Base-by-base conservation (phyloP, 2,113 vertebrate species). In the Hydrolagus affinis region DNA sequence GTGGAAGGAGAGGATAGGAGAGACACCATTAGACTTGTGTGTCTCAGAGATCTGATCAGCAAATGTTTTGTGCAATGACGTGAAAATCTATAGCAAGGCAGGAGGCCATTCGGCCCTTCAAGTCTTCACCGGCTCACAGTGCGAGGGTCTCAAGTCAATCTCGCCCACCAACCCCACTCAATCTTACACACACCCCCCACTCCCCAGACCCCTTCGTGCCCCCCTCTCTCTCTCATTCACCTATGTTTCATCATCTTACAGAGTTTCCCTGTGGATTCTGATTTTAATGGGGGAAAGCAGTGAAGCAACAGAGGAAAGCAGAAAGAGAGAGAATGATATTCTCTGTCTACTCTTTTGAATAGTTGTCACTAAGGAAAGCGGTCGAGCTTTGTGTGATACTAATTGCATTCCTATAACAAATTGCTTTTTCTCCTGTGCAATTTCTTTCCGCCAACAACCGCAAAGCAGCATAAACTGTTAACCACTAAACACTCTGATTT, bases 251-350 rank as follows among this genome's bases (percentile, higher is more conserved):
- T 85, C 88, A 86, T 85, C 70, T 87, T 86, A 86, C 88, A 89
- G 87, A 87, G 86, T 88, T 90, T 89, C 59, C 44, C 85, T 89
- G 85, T 87, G 86, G 25, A 44, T 86, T 89, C 89, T 86, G 19
- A 76, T 86, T 75, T 28, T 80, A 68, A 30, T 70, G 71, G 64
- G 60, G 28, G 44, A 6, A 44, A 44, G 6, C 44, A 44, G 6
- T 44, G 44, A 44, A 44, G 44, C 44, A 44, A 44, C 44, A 44
- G 44, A 44, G 44, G 44, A 83, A 28, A 83, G 60, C 62, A 15
- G 8, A 83, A 17, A 17, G 23, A 68, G 44, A 44, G 60, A 9
- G 9, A 15, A 25, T 30, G 64, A 83, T 19, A 83, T 30, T 25
- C 10, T 68, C 25, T 28, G 60, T 8, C 9, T 83, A 32, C 11